Base-by-base conservation (phyloP, 2,888 invertebrate genomes). In the Epistrophe grossulariae region DNA sequence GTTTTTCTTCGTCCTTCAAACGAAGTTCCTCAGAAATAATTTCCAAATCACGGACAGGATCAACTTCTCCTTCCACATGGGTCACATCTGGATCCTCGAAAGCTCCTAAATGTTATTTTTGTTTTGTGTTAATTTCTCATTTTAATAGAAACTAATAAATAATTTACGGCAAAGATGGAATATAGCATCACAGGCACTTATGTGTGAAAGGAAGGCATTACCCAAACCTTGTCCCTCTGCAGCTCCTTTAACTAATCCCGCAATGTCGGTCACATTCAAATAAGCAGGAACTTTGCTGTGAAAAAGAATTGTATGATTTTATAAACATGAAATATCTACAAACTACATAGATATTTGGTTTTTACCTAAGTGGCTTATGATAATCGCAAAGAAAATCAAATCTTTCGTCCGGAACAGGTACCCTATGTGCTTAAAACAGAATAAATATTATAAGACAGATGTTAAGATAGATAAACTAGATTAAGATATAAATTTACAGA, bases 41-140 rank as follows among this genome's bases (percentile, higher is more conserved):
- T 90, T 98, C 98, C 91, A 99, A 94, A 93, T 99, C 99, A 76
- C 99, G 95, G 0, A 99, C 96, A 0, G 99, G 99, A 93, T 99
- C 96, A 3, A 99, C 99, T 87, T 99, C 99, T 0, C 99, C 99
- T 93, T 99, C 99, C 0, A 99, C 96, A 92, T 99, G 99, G 66
- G 98, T 98, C 0, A 99, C 99, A 91, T 99, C 99, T 77, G 98
- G 98, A 91, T 99, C 99, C 88, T 99, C 99, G 92, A 99, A 99
- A 10, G 98, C 98, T 91, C 98, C 98, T 98, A 90, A 70, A 40
- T 10, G 24, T n/a, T 7, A 24, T 8, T 24, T 43, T 24, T 15
- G 0, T 9, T 13, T 28, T 28, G 8, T 55, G 24, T 15, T 62
- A 72, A 13, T 55, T 28, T 15, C 8, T 13, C 10, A 43, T 43